These are phyloP conservation scores for Anhinga anhinga DNA, from an alignment of 2,113 vertebrate species.

Conservation along the genomic window DNA sequence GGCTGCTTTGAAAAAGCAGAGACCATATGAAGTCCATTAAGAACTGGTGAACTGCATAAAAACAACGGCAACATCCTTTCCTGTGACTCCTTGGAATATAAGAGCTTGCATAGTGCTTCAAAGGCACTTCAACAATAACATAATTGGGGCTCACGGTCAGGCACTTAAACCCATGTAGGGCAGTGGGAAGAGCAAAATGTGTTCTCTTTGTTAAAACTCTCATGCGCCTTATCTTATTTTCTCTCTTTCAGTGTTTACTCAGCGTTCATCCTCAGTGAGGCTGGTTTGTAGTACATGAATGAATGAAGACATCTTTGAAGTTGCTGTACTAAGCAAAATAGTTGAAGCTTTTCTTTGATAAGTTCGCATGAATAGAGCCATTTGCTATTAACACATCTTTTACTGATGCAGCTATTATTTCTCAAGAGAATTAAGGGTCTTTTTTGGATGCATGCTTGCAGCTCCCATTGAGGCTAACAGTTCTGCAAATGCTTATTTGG, in stretches of 20 bases:
- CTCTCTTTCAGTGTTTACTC: constrained; percentile 20
- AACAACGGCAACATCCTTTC: constrained; percentile 1
- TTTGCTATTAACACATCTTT: background rate
- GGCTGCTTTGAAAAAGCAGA: constrained; percentile 3
- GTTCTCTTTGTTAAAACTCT: constrained; percentile 37
- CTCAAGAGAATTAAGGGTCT: background rate
- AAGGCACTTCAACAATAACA: constrained; percentile 32
- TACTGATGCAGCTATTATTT: background rate
- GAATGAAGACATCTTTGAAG: constrained; percentile 10
- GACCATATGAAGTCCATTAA: constrained; percentile 53
- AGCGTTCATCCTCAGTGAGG: background rate
- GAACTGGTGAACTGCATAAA: background rate
- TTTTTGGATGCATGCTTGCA: background rate
- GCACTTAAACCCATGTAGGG: constrained; percentile 45
- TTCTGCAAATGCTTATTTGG: background rate
- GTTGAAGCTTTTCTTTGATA: background rate
- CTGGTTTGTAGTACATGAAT: background rate
- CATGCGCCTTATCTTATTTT: constrained; percentile 30
- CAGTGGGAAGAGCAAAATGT: background rate
- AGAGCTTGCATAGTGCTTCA: constrained; percentile 23
- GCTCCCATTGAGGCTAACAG: background rate
- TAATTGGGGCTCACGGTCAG: background rate
- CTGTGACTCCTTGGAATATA: background rate
- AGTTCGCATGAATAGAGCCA: background rate
- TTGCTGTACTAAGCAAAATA: background rate